Evolutionary conservation across 2,888 invertebrate genomes (phyloP).

Genomic region (Apotomis capreana): DNA sequence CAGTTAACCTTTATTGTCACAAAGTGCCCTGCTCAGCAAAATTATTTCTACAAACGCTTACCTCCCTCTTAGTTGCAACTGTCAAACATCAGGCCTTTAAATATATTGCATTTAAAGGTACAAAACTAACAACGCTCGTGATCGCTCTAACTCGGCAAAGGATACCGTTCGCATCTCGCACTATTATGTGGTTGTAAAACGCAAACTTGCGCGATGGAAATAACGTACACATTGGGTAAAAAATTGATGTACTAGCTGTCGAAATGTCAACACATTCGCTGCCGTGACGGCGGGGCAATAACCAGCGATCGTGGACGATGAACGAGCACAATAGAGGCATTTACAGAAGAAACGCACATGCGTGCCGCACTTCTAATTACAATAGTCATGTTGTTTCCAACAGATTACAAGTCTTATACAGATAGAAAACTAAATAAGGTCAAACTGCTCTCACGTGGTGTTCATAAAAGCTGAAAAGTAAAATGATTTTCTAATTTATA

Average conservation of each 20-base stretch:
- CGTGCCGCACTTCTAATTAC: not conserved
- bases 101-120: too few species aligned
- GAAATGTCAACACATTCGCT: constrained; percentile 48
- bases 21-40: constrained; percentile 15
- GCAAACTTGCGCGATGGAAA: not conserved
- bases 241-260: not conserved
- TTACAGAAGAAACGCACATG: constrained; percentile 32
- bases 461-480: too few species aligned
- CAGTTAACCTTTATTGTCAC: constrained; percentile 37
- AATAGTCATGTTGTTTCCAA: too few species aligned
- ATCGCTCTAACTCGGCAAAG: too few species aligned
- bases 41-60: constrained; percentile 8
- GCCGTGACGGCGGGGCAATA: constrained; percentile 53
- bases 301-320: constrained; percentile 51
- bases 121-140: too few species aligned
- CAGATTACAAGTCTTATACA: too few species aligned
- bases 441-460: too few species aligned
- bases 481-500: too few species aligned
- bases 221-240: not conserved
- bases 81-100: too few species aligned
- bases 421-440: too few species aligned
- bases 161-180: not conserved
- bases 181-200: not conserved
- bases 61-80: not conserved
- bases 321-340: constrained; percentile 47